A percentile compares a stretch with the other conserved stretches of the same genome.
Conservation (phyloP, 92 coral and sea anemone species). For the Phymanthus crucifer region DNA sequence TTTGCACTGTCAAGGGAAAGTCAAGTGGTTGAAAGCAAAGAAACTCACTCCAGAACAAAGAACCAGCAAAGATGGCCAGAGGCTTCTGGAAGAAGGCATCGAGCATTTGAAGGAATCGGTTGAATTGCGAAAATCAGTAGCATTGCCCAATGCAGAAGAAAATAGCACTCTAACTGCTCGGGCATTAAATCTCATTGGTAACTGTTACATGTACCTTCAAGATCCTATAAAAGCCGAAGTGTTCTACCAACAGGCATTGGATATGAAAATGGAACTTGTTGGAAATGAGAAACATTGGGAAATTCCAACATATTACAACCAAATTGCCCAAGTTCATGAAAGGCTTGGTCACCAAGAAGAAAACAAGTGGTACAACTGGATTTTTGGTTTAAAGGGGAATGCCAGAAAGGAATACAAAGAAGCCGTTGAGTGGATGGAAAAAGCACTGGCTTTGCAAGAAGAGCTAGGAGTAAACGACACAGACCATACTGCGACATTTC, state of each 20-base stretch:
- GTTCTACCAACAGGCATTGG: constrained; percentile 29
- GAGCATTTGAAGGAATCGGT: constrained; percentile 31
- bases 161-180: constrained; percentile 38
- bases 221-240: constrained; percentile 27
- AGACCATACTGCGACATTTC: constrained; percentile 44
- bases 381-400: neutral
- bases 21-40: constrained; percentile 6
- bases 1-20: constrained; percentile 40
- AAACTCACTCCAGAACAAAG: constrained; percentile 13
- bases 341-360: constrained; percentile 13
- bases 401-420: constrained; percentile 29
- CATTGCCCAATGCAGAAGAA: too few species aligned
- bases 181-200: constrained; percentile 65
- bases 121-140: constrained; percentile 7
- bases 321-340: constrained; percentile 57
- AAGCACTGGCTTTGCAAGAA: constrained; percentile 51
- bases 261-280: constrained; percentile 43
- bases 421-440: constrained; percentile 48
- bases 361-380: neutral
- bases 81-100: neutral
- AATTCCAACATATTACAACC: constrained; percentile 63
- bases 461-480: constrained; percentile 50
- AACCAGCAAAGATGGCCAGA: neutral
- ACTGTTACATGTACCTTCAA: constrained; percentile 34
- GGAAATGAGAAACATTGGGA: constrained; percentile 57